Conservation (phyloP, 23 tunicate genomes). For the Aplidium turbinatum region DNA sequence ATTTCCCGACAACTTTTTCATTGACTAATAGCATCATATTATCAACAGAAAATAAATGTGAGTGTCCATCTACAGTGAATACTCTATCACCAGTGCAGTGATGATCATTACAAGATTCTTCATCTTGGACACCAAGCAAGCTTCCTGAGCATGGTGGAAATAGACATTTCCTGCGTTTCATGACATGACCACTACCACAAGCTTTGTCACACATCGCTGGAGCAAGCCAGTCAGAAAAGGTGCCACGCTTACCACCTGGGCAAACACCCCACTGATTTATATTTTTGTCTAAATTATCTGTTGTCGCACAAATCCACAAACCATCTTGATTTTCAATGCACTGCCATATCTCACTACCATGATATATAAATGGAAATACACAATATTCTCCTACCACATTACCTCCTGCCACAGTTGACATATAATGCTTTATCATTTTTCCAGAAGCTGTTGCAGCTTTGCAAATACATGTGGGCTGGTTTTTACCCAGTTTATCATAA, state of each 20-base stretch:
- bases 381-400: constrained; percentile 51
- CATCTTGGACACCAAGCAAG: neutral
- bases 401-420: constrained; percentile 53
- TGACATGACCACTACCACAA: constrained; percentile 73
- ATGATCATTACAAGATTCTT: constrained; percentile 41
- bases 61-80: constrained; percentile 54
- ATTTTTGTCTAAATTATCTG: constrained; percentile 50
- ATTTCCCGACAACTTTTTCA: constrained; percentile 34
- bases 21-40: constrained; percentile 6
- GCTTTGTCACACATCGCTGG: constrained; percentile 61
- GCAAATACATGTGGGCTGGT: constrained; percentile 6
- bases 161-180: constrained; percentile 42
- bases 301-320: constrained; percentile 38
- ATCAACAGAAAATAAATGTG: constrained; percentile 52
- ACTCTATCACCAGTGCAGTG: constrained; percentile 55
- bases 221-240: constrained; percentile 44
- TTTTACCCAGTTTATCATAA: neutral
- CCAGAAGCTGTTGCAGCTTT: neutral
- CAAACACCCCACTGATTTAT: constrained; percentile 69
- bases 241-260: constrained; percentile 42
- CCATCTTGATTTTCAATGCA: constrained; percentile 11
- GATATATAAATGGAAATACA: constrained; percentile 67
- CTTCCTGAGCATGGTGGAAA: constrained; percentile 52
- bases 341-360: constrained; percentile 44
- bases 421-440: neutral